These are phyloP conservation scores for Belgica antarctica DNA, from an alignment of 2,888 invertebrate genomes.

Conservation along the genomic window DNA sequence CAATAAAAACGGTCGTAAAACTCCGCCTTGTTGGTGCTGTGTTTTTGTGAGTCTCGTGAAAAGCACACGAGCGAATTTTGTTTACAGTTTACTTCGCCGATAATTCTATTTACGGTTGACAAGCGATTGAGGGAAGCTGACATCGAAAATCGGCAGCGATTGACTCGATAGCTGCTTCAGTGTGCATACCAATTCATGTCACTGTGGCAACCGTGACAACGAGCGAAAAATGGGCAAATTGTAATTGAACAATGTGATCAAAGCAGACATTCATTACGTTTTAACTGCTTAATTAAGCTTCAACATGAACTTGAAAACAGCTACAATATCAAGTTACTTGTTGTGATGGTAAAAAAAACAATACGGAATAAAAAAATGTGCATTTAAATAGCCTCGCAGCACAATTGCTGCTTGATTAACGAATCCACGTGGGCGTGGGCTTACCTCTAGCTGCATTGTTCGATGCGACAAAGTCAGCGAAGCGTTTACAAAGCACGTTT, in stretches of 20 bases:
- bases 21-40: neutral
- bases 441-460: conserved; percentile 4
- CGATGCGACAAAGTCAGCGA: neutral
- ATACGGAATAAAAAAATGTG: neutral
- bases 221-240: conserved; percentile 2
- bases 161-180: no score
- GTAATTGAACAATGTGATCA: neutral
- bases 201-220: neutral
- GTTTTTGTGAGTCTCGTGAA: conserved; percentile 3
- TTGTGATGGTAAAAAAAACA: neutral
- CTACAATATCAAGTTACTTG: neutral
- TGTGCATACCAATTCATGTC: neutral
- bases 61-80: conserved; percentile 5
- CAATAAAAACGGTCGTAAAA: conserved; percentile 7
- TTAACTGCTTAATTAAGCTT: conserved; percentile 15
- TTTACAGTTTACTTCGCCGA: neutral
- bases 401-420: neutral
- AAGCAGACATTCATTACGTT: no score
- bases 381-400: neutral
- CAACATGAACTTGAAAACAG: neutral
- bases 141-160: no score
- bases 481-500: neutral
- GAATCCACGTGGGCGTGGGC: neutral
- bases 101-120: neutral
- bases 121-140: neutral